Conservation (phyloP, 2,888 invertebrate genomes). For the Eupithecia exiguata region DNA sequence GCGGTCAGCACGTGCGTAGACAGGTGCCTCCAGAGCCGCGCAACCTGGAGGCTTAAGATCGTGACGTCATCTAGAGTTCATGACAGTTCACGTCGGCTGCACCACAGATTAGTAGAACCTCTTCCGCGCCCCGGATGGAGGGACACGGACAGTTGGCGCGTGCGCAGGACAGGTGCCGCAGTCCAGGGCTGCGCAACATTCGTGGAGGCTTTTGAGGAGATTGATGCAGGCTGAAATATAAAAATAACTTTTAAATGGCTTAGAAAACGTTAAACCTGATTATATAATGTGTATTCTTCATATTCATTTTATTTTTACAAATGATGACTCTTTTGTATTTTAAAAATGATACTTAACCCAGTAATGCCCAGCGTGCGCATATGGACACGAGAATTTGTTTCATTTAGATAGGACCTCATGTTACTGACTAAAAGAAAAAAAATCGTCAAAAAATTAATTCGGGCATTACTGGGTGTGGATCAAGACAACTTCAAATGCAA, state of each 20-base stretch:
- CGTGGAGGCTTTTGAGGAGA: slow-evolving; percentile 20
- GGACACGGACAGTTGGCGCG: slow-evolving; percentile 75
- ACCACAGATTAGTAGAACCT: not conserved
- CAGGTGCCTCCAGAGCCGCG: slow-evolving; percentile 66
- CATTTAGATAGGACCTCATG: too few species aligned
- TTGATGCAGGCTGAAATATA: not conserved
- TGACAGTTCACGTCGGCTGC: slow-evolving; percentile 4
- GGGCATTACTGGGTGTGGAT: too few species aligned
- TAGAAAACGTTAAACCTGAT: not conserved
- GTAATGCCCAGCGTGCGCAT: too few species aligned
- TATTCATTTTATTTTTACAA: not conserved
- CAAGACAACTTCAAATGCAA: not conserved
- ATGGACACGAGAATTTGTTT: too few species aligned
- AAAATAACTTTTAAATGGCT: not conserved
- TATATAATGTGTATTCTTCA: too few species aligned
- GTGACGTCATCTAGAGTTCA: not conserved
- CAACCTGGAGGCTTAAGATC: slow-evolving; percentile 42
- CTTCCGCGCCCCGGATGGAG: slow-evolving; percentile 43
- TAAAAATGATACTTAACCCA: not conserved
- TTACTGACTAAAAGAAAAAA: too few species aligned
- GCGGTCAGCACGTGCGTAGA: slow-evolving; percentile 56
- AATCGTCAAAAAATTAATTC: too few species aligned
- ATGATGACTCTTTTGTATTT: not conserved
- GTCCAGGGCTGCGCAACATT: slow-evolving; percentile 52
- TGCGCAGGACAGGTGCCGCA: slow-evolving; percentile 77